Evolutionary conservation across 2,797 vertebrate genomes (phyloP).

Genomic region (Pseudochirops corinnae): DNA sequence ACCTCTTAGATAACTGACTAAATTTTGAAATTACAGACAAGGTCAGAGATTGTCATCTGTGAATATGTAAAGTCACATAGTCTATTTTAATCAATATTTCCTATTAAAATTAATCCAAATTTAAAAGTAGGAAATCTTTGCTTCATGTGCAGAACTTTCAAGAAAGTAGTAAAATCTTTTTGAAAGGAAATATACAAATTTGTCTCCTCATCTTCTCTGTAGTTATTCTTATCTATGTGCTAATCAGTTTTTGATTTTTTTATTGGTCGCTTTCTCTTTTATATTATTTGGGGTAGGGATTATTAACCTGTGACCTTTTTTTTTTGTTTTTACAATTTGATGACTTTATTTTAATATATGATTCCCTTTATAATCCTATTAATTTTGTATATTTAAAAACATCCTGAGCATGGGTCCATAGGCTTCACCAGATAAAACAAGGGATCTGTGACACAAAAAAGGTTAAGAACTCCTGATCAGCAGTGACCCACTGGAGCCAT

Average conservation of each 20-base stretch:
- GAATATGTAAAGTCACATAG: not conserved
- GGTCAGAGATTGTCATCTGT: not conserved
- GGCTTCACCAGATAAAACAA: not conserved
- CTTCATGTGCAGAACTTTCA: not conserved
- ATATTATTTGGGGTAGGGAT: not conserved
- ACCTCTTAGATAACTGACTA: not conserved
- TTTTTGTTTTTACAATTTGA: not conserved
- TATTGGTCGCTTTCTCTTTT: not conserved
- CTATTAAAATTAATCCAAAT: not conserved
- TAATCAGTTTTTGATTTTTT: not conserved
- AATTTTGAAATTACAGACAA: not conserved
- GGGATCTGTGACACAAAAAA: not conserved
- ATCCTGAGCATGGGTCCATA: not conserved
- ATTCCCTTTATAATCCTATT: not conserved
- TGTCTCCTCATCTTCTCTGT: not conserved
- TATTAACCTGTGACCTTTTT: not conserved
- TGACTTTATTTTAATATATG: not conserved
- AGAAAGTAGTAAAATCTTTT: not conserved
- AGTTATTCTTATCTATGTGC: not conserved
- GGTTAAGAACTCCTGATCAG: not conserved
- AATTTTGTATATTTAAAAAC: not conserved
- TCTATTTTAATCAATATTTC: not conserved
- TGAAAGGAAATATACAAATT: rapidly evolving
- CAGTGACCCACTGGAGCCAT: no score
- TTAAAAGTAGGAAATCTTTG: not conserved